A percentile compares a stretch with the other conserved stretches of the same genome.
phyloP scores from a whole-genome alignment of 1,140 invertebrate genomes.

The Muscidifurax raptorellus region DNA sequence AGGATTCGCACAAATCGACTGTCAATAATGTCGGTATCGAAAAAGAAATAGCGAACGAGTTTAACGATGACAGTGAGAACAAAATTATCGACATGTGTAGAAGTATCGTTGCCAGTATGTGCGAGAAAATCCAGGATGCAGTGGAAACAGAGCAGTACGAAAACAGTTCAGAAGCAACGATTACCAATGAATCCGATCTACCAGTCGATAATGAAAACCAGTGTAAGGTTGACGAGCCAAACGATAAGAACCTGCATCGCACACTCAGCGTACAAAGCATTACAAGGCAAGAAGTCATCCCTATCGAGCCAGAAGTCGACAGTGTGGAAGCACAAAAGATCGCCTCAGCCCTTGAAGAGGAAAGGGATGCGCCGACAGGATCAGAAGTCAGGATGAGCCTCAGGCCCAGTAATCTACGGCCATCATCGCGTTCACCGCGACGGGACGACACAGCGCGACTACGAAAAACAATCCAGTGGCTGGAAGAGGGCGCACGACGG shows the following conservation, averaged over 20 bases:
- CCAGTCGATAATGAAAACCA: not conserved
- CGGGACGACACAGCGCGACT: slow-evolving; percentile 58
- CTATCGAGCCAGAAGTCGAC: not conserved
- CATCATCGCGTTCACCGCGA: not conserved
- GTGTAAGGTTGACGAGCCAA: too few species aligned
- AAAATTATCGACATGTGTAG: not conserved
- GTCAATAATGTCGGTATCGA: too few species aligned
- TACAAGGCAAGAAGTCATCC: not conserved
- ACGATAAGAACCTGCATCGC: not conserved
- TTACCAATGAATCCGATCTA: not conserved
- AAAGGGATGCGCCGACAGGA: not conserved
- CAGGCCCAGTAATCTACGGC: not conserved
- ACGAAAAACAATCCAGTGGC: slow-evolving; percentile 68
- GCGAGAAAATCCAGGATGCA: not conserved
- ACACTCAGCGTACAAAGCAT: not conserved
- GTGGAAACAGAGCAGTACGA: not conserved
- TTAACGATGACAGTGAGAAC: too few species aligned
- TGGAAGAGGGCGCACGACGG: slow-evolving; percentile 64
- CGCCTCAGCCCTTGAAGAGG: not conserved
- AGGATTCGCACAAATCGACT: too few species aligned
- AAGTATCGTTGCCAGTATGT: not conserved
- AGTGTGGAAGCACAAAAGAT: not conserved
- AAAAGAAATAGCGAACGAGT: too few species aligned
- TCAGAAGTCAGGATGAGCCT: not conserved
- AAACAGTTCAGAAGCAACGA: not conserved